A percentile compares a stretch with the other conserved stretches of the same genome.
Evolutionary conservation across 2,797 vertebrate species (phyloP).

Genomic region (Macropus fuliginosus): DNA sequence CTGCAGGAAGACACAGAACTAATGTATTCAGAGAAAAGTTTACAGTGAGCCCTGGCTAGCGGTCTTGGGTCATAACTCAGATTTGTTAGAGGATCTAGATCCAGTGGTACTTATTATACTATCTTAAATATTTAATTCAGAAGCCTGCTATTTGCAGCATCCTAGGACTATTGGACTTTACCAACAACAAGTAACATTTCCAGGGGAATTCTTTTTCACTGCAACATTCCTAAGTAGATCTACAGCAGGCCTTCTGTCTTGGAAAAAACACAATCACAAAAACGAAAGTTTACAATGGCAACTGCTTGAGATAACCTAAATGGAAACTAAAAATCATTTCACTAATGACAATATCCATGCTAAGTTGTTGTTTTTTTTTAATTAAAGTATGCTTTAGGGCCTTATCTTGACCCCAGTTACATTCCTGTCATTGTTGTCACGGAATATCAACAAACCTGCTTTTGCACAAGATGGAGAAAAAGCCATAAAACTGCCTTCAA

Average conservation of each 20-base stretch:
- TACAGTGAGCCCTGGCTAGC: not conserved
- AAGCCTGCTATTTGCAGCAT: not conserved
- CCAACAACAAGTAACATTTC: not conserved
- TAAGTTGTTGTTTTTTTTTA: not conserved
- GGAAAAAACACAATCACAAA: not conserved
- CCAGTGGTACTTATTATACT: not conserved
- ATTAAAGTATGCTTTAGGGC: not conserved
- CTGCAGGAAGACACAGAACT: not conserved
- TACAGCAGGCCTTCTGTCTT: not conserved
- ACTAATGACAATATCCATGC: not conserved
- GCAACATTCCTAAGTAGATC: not conserved
- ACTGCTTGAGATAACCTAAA: not conserved
- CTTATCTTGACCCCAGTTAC: slow-evolving; percentile 54
- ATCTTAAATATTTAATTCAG: not conserved
- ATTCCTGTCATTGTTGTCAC: slow-evolving; percentile 49
- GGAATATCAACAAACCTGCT: slow-evolving; percentile 51
- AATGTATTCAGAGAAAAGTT: too few relatives aligned
- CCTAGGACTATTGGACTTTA: not conserved
- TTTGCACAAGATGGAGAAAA: slow-evolving; percentile 63
- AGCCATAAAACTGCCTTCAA: slow-evolving; percentile 71
- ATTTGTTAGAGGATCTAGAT: not conserved
- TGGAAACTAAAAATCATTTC: not conserved
- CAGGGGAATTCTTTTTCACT: not conserved
- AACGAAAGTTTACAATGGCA: not conserved
- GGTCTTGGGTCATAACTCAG: not conserved